Conservation (phyloP, 2,888 invertebrate genomes). For the Parthenolecanium corni region DNA sequence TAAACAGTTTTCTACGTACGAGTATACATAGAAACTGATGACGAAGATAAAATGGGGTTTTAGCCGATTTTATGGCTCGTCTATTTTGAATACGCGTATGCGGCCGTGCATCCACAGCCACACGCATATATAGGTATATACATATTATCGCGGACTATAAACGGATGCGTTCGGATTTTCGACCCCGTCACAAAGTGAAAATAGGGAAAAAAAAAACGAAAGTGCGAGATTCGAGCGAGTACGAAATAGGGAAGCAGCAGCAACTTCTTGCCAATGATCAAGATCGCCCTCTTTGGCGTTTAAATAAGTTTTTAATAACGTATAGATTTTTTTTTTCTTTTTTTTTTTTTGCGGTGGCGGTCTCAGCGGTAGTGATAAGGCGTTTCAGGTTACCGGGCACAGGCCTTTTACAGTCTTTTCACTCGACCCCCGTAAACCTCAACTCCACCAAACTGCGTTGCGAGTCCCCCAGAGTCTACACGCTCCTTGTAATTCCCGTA, state of each 20-base stretch:
- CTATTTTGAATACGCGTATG: conserved; percentile 13
- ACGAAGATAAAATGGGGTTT: conserved; percentile 24
- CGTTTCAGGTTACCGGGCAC: conserved; percentile 22
- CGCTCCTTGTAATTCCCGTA: conserved; percentile 23
- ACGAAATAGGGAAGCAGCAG: conserved; percentile 8
- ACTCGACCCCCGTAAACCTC: background rate
- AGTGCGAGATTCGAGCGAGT: conserved; percentile 10
- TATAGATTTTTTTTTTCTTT: conserved; percentile 13
- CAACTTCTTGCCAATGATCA: conserved; percentile 19
- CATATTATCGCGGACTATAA: too few relatives aligned
- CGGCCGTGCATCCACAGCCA: too few relatives aligned
- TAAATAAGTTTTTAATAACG: conserved; percentile 28
- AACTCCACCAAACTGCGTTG: background rate
- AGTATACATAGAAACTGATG: too few relatives aligned
- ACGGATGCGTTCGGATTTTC: too few relatives aligned
- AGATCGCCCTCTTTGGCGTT: conserved; percentile 18
- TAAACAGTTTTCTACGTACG: conserved; percentile 15
- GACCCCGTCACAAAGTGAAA: too few relatives aligned
- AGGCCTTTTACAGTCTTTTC: background rate
- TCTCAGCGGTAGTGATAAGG: conserved; percentile 19
- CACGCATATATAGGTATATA: too few relatives aligned
- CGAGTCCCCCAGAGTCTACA: background rate
- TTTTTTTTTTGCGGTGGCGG: too few relatives aligned
- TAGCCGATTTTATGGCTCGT: conserved; percentile 23
- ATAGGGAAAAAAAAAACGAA: too few relatives aligned